Percentiles rank a stretch among this genome's conserved stretches.
These are phyloP conservation scores for Opisthograptis luteolata DNA, from an alignment of 2,888 invertebrate species.

Conservation along the genomic window DNA sequence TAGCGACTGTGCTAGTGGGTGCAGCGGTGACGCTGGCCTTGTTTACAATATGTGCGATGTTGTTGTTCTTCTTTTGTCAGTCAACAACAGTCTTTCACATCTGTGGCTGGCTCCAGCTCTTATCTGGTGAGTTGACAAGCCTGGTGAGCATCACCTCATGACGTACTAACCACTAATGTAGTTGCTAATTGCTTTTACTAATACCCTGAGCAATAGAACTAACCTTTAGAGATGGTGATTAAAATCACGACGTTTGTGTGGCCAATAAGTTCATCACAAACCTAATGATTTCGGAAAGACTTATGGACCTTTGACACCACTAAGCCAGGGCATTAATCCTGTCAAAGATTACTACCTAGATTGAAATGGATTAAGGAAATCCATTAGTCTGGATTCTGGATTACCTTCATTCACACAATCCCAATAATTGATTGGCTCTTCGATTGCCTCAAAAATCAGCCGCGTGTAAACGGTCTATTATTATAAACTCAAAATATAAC, in stretches of 20 bases:
- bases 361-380: no score
- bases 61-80: slow-evolving; percentile 96
- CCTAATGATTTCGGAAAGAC: no score
- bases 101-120: slow-evolving; percentile 97
- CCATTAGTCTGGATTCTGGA: no score
- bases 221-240: background rate
- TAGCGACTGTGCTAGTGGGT: slow-evolving; percentile 95
- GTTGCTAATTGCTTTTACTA: background rate
- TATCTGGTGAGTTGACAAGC: slow-evolving; percentile 90
- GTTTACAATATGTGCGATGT: slow-evolving; percentile 93
- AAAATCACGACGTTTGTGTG: no score
- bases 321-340: background rate
- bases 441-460: no score
- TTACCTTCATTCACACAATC: no score
- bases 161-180: background rate
- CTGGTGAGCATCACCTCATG: background rate
- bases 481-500: slow-evolving; percentile 33
- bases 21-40: slow-evolving; percentile 93
- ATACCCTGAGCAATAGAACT: background rate
- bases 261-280: no score
- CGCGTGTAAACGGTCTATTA: no score
- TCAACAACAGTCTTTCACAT: slow-evolving; percentile 96
- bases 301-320: background rate
- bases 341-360: background rate
- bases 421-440: no score